phyloP scores from a whole-genome alignment of 2,888 invertebrate species.

The Oscheius sp. region DNA sequence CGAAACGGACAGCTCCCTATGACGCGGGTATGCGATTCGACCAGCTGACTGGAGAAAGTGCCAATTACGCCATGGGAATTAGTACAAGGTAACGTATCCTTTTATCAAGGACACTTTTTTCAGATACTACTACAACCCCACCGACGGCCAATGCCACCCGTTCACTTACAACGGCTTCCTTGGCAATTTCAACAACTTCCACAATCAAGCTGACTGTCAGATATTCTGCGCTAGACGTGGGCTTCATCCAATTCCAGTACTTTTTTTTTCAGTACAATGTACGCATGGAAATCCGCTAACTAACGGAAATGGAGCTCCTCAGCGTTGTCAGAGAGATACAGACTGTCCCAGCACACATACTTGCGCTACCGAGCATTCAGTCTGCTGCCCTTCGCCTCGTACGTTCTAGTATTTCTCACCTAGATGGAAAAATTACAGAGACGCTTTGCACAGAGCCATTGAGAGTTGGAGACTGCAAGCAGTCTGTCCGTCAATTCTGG shows the following conservation, averaged over 20 bases:
- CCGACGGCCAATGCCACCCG: conserved; percentile 60
- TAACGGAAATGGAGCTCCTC: conserved; percentile 57
- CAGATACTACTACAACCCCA: conserved; percentile 61
- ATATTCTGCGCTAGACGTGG: conserved; percentile 59
- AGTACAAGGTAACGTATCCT: conserved; percentile 41
- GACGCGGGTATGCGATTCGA: conserved; percentile 58
- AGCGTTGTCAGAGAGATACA: conserved; percentile 57
- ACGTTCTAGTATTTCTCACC: conserved; percentile 9
- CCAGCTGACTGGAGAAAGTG: conserved; percentile 55
- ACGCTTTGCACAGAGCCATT: conserved; percentile 61
- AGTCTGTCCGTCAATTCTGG: conserved; percentile 60
- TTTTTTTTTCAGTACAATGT: conserved; percentile 45
- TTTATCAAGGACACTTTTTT: not conserved
- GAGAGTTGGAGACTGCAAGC: conserved; percentile 61
- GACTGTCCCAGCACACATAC: conserved; percentile 61
- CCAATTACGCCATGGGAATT: conserved; percentile 55
- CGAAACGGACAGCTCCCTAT: conserved; percentile 44
- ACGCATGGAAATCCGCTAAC: conserved; percentile 57
- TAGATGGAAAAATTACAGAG: conserved; percentile 44
- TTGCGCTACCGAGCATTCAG: conserved; percentile 57
- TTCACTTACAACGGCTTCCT: conserved; percentile 62
- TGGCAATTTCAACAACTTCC: conserved; percentile 64
- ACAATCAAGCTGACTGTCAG: conserved; percentile 61
- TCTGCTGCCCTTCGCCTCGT: conserved; percentile 63
- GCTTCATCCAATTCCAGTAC: not conserved